Evolutionary conservation across 2,113 vertebrate genomes (phyloP).

Genomic region (Vulpes vulpes): DNA sequence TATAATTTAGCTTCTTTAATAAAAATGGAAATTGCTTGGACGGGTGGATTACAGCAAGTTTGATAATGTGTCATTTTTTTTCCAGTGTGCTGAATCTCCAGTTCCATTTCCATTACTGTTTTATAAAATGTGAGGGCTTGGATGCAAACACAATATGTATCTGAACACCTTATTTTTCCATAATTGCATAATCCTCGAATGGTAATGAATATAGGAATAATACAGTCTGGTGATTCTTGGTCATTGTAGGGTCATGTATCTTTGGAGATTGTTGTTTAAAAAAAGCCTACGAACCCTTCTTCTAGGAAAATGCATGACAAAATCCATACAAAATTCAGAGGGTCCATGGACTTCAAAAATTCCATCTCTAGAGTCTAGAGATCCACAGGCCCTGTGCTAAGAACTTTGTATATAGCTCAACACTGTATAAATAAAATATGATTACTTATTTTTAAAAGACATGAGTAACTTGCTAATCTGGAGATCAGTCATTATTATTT

Average conservation of each 20-base stretch:
- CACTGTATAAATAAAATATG: background rate
- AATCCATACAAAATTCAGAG: background rate
- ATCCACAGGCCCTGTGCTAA: background rate
- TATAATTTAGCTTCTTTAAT: background rate
- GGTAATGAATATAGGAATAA: background rate
- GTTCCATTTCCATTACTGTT: background rate
- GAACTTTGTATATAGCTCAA: background rate
- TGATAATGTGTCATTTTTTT: background rate
- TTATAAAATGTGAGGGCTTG: background rate
- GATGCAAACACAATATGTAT: background rate
- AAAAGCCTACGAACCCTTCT: fast-evolving
- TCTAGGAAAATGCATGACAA: background rate
- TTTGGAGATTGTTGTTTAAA: background rate
- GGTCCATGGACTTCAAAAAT: background rate
- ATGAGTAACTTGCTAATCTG: background rate
- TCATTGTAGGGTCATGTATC: background rate
- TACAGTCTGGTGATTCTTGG: background rate
- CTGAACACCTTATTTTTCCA: background rate
- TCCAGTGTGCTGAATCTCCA: background rate
- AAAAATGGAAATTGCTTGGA: background rate
- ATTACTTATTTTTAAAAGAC: background rate
- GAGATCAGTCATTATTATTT: background rate
- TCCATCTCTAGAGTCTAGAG: background rate
- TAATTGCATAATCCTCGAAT: background rate
- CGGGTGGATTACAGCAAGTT: background rate